Conservation (phyloP, 35 echinoderm and acorn worm genomes). For the Chiridota heheva region DNA sequence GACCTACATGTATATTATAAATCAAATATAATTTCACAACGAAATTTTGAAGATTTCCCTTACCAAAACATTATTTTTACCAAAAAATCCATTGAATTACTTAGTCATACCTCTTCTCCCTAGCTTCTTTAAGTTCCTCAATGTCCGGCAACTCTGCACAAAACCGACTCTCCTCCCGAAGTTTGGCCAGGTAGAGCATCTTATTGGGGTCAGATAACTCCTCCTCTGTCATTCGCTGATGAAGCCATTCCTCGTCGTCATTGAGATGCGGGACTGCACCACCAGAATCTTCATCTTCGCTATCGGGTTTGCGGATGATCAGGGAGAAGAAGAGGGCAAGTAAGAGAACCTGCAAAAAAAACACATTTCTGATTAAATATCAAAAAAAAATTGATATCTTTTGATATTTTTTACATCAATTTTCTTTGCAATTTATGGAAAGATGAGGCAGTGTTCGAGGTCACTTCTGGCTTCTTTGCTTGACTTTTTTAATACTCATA, state of each 20-base stretch:
- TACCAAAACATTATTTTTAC: background rate
- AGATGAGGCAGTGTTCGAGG: no score
- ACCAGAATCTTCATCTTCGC: constrained; percentile 70
- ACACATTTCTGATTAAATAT: no score
- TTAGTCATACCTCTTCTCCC: constrained; percentile 57
- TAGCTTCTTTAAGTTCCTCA: constrained; percentile 70
- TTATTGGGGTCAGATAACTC: constrained; percentile 48
- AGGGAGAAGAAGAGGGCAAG: constrained; percentile 28
- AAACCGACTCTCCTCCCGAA: background rate
- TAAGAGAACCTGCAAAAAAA: constrained; percentile 20
- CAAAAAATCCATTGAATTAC: background rate
- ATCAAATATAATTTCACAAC: no score
- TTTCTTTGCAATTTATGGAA: no score
- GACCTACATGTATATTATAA: no score
- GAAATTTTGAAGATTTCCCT: no score
- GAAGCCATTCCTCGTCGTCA: constrained; percentile 86
- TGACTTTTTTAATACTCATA: no score
- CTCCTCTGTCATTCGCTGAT: constrained; percentile 66
- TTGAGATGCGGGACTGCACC: constrained; percentile 53
- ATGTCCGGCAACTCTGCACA: constrained; percentile 27
- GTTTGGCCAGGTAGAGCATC: constrained; percentile 38
- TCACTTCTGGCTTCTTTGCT: no score
- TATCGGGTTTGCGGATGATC: constrained; percentile 70
- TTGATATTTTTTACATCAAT: no score
- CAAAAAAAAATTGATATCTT: no score